Percentiles rank a stretch among this genome's conserved stretches.
Conservation (phyloP, 2,797 vertebrate species). For the Agapornis canus region DNA sequence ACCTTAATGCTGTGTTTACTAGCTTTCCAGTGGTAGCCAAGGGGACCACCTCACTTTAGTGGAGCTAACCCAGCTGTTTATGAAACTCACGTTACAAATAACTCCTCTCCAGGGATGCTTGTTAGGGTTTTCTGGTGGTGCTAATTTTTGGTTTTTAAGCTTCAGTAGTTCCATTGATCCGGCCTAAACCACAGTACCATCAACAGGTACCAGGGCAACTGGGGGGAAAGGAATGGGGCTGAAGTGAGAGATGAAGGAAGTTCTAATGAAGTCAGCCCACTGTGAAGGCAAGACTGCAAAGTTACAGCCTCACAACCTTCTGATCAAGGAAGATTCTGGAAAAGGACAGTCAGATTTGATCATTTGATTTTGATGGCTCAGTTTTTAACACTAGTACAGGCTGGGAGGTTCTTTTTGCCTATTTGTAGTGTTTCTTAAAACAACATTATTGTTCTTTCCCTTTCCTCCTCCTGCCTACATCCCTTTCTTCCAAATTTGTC, state of each 20-base stretch:
- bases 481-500: background rate
- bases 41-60: background rate
- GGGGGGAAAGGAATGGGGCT: background rate
- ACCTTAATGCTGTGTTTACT: background rate
- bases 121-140: background rate
- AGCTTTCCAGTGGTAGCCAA: background rate
- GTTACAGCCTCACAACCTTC: background rate
- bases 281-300: background rate
- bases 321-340: background rate
- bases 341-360: background rate
- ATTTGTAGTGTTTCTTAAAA: background rate
- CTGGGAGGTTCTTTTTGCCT: background rate
- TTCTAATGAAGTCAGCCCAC: background rate
- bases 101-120: background rate
- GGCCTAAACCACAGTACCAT: background rate
- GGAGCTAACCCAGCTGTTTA: background rate
- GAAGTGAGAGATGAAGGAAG: background rate
- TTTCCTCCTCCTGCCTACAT: background rate
- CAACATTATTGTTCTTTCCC: fast-evolving
- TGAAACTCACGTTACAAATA: background rate
- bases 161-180: background rate
- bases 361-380: background rate
- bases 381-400: background rate
- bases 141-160: background rate
- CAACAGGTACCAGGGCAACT: background rate